Conservation (phyloP, 2,888 invertebrate species). For the Auanema sp. region DNA sequence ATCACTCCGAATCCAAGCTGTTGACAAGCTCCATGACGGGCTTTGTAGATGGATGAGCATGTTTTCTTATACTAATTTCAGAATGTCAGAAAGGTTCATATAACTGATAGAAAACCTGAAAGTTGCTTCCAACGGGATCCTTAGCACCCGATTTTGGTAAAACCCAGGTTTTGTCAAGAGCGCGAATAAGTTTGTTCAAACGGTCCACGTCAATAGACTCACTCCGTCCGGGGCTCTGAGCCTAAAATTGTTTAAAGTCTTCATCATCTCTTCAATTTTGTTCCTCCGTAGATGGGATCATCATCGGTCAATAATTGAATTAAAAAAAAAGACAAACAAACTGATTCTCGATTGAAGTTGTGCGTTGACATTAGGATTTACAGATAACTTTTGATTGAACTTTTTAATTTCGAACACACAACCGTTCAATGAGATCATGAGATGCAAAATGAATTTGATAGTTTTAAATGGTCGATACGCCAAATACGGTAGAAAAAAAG, state of each 20-base stretch:
- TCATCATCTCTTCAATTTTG: conserved; percentile 1
- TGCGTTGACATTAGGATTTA: no score
- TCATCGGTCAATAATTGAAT: no score
- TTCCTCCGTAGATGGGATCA: not conserved
- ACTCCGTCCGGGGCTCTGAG: conserved; percentile 36
- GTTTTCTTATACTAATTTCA: conserved; percentile 60
- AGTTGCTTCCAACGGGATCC: conserved; percentile 61
- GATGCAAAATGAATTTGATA: no score
- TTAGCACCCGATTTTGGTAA: conserved; percentile 51
- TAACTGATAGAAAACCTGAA: conserved; percentile 37
- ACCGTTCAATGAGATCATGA: no score
- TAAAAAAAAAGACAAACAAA: no score
- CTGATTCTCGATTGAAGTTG: no score
- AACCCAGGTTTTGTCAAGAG: conserved; percentile 60
- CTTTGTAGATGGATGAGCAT: conserved; percentile 61
- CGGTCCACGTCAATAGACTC: conserved; percentile 52
- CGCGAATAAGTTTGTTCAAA: conserved; percentile 49
- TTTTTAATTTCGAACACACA: no score
- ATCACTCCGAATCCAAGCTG: conserved; percentile 61
- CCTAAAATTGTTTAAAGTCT: conserved; percentile 22
- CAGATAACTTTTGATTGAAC: no score
- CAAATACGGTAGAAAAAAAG: no score
- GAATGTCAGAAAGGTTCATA: not conserved
- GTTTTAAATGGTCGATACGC: no score
- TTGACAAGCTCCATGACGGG: conserved; percentile 58